Percentiles rank a stretch among this genome's conserved stretches.
Conservation (phyloP, 2,888 invertebrate genomes). For the Macaria liturata region DNA sequence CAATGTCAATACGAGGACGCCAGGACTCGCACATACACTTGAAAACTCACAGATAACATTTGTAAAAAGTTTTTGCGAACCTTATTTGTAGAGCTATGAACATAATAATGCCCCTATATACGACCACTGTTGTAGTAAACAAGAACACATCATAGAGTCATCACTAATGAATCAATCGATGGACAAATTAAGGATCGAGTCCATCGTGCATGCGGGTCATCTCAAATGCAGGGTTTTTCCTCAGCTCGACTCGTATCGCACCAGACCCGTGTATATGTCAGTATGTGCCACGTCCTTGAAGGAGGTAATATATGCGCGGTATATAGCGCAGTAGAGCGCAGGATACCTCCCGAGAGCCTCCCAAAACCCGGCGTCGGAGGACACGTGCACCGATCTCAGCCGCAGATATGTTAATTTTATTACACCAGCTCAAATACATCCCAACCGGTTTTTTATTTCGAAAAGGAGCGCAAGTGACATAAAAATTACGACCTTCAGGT, state of each 20-base stretch:
- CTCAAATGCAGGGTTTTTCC: slow-evolving; percentile 16
- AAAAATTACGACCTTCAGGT: slow-evolving; percentile 68
- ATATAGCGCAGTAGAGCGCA: slow-evolving; percentile 1
- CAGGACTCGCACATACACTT: no score
- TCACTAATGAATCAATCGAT: slow-evolving; percentile 11
- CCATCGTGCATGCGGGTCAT: slow-evolving; percentile 20
- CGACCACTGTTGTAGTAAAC: no score
- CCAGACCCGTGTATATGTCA: neutral
- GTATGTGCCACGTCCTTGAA: neutral
- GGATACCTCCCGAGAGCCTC: slow-evolving; percentile 35
- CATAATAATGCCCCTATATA: no score
- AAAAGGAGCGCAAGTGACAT: slow-evolving; percentile 75
- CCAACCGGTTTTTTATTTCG: slow-evolving; percentile 75
- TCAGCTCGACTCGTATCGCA: neutral
- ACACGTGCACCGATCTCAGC: slow-evolving; percentile 64
- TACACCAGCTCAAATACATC: slow-evolving; percentile 72
- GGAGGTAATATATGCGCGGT: neutral
- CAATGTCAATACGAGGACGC: slow-evolving; percentile 8
- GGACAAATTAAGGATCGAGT: slow-evolving; percentile 19
- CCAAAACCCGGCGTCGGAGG: slow-evolving; percentile 44
- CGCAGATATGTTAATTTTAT: slow-evolving; percentile 79
- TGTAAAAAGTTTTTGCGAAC: no score
- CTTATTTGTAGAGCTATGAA: no score
- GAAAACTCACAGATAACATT: no score
- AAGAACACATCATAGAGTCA: no score